Evolutionary conservation across 1,140 invertebrate species (phyloP), one percentile per base, ranked within the genome.

Genomic region (Tetragonula clypearis): DNA sequence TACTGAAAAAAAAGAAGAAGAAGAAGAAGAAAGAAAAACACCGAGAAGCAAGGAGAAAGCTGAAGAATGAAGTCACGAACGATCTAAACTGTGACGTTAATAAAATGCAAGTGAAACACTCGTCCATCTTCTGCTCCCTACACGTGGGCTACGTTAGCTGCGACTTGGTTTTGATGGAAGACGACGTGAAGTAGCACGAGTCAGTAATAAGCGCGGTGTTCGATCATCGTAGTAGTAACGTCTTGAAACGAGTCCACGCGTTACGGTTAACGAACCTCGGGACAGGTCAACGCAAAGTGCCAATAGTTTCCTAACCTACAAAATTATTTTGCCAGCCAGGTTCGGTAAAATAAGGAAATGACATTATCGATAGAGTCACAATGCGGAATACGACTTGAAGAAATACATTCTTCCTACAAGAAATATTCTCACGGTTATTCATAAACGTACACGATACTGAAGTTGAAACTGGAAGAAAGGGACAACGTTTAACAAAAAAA

Each of bases 171-270:
- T 66, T 68, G 78, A 69, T 69, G 58, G 53, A 69, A 55, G 49
- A 56, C 21, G 78, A 79, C n/a, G 23, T 35, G 55, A 55, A 83
- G 81, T 83, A 58, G 81, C 76, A 68, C 62, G 30, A 60, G 56
- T 79, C 41, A n/a, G 69, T 72, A 79, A 65, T 84, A 65, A 49
- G 62, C 11, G 21, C 26, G 56, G 21, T 26, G 3, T 15, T 56
- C 55, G 66, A 56, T 79, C 53, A 60, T 56, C 53, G 21, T 8
- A 41, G 21, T n/a, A 55, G 26, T 62, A 79, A 72, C n/a, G 26
- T 12, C 53, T 56, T 58, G 17, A 14, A 72, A 71, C 30, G 17
- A 19, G 56, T 30, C 21, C 35, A 17, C 5, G 21, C 26, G 23
- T 14, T 19, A 19, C n/a, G 1, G 49, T 56, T 55, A 69, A 68